Evolutionary conservation across 1,140 invertebrate genomes (phyloP).

Genomic region (Ctenoplectra terminalis): DNA sequence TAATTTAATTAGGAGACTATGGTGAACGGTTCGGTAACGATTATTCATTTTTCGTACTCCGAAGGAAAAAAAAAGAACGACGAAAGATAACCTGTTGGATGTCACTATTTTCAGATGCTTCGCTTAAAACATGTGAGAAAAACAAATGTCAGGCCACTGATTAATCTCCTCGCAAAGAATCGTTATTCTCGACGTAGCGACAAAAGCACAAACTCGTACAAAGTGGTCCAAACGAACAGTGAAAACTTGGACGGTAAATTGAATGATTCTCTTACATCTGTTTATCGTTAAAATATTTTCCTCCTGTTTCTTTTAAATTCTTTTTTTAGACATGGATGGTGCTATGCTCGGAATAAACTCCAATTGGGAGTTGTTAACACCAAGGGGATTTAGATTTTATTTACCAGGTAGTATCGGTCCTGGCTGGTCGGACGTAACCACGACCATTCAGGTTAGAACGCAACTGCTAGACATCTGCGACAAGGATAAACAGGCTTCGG

Average conservation of each 20-base stretch:
- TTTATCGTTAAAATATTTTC: neutral
- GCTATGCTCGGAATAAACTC: slow-evolving; percentile 74
- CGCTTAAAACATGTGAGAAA: slow-evolving; percentile 74
- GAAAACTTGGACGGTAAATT: slow-evolving; percentile 75
- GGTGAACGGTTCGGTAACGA: neutral
- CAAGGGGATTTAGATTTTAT: slow-evolving; percentile 87
- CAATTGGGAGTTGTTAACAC: slow-evolving; percentile 86
- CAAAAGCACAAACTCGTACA: slow-evolving; percentile 74
- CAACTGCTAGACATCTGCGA: slow-evolving; percentile 76
- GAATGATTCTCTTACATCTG: neutral
- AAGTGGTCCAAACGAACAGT: slow-evolving; percentile 72
- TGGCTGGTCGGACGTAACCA: slow-evolving; percentile 84
- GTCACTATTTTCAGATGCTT: slow-evolving; percentile 76
- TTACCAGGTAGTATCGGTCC: slow-evolving; percentile 88
- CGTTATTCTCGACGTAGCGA: slow-evolving; percentile 77
- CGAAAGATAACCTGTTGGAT: slow-evolving; percentile 9
- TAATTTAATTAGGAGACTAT: neutral
- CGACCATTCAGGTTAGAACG: slow-evolving; percentile 80
- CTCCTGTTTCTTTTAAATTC: neutral
- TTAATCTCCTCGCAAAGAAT: slow-evolving; percentile 68
- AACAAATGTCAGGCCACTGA: slow-evolving; percentile 59
- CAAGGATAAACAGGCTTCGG: slow-evolving; percentile 10
- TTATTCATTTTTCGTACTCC: neutral
- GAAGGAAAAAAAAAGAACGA: fast-evolving
- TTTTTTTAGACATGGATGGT: slow-evolving; percentile 65